Conservation (phyloP, 1,140 invertebrate genomes). For the Harpegnathos saltator region DNA sequence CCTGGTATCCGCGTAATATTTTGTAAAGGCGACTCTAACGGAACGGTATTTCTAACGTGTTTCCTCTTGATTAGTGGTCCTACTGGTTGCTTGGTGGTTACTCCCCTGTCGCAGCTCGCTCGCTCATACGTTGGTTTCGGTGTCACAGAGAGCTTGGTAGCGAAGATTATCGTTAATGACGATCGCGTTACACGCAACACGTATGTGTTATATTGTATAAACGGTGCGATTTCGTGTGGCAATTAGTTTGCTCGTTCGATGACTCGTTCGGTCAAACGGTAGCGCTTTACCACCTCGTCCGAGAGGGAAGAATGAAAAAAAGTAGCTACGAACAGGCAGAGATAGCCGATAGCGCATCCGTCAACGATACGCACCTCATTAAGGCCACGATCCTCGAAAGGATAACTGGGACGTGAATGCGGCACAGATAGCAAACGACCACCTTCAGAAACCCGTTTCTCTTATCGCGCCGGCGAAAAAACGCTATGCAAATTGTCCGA, state of each 20-base stretch:
- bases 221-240: background rate
- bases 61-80: too few species aligned
- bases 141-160: conserved; percentile 10
- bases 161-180: conserved; percentile 12
- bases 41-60: too few species aligned
- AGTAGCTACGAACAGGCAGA: conserved; percentile 2
- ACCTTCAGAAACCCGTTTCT: conserved; percentile 36
- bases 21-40: too few species aligned
- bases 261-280: background rate
- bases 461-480: conserved; percentile 34
- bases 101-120: background rate
- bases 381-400: conserved; percentile 47
- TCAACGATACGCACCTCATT: conserved; percentile 40
- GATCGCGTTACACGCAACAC: conserved; percentile 1
- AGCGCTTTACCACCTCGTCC: conserved; percentile 8
- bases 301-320: background rate
- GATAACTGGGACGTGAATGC: conserved; percentile 44
- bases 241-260: conserved; percentile 32
- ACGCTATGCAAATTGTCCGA: conserved; percentile 39
- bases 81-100: too few species aligned
- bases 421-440: conserved; percentile 40
- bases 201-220: too few species aligned
- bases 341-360: conserved; percentile 19
- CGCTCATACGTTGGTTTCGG: background rate
- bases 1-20: too few species aligned